Conservation (phyloP, 2,113 vertebrate species). For the Coryphaenoides rupestris region DNA sequence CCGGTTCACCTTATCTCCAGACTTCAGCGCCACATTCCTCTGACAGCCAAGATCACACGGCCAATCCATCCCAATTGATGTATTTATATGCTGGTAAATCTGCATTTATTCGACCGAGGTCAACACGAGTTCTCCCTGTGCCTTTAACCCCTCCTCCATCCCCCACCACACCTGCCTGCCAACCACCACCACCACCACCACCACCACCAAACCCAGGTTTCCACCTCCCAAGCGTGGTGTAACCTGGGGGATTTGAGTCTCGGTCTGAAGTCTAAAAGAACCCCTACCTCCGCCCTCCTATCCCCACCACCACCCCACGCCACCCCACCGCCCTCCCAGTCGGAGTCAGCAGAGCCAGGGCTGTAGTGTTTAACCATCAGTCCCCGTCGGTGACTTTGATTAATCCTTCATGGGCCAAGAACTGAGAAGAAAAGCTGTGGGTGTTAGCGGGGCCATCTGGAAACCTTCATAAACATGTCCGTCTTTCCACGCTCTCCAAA, state of each 20-base stretch:
- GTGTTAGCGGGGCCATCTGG: slow-evolving; percentile 75
- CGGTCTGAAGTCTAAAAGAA: slow-evolving; percentile 39
- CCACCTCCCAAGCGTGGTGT: slow-evolving; percentile 17
- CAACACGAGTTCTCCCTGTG: slow-evolving; percentile 37
- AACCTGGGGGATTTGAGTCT: slow-evolving; percentile 53
- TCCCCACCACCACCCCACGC: too few species aligned
- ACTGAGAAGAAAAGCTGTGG: slow-evolving; percentile 69
- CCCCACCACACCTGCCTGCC: too few species aligned
- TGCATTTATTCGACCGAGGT: slow-evolving; percentile 25
- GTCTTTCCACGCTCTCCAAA: slow-evolving; percentile 75
- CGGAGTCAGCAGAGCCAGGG: slow-evolving; percentile 43
- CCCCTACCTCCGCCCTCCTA: too few species aligned
- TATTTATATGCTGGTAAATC: slow-evolving; percentile 8
- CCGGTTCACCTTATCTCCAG: too few species aligned
- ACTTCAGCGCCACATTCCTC: too few species aligned
- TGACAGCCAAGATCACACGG: too few species aligned
- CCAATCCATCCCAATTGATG: too few species aligned
- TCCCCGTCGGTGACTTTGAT: slow-evolving; percentile 70
- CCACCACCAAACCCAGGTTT: too few species aligned
- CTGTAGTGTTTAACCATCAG: slow-evolving; percentile 66
- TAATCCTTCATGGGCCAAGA: slow-evolving; percentile 73
- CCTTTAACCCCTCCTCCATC: slow-evolving; percentile 36
- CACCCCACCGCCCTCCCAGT: not conserved
- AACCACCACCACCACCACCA: too few species aligned
- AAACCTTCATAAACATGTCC: slow-evolving; percentile 80